Base-by-base conservation (phyloP, 2,113 vertebrate species). In the Salvator merianae region DNA sequence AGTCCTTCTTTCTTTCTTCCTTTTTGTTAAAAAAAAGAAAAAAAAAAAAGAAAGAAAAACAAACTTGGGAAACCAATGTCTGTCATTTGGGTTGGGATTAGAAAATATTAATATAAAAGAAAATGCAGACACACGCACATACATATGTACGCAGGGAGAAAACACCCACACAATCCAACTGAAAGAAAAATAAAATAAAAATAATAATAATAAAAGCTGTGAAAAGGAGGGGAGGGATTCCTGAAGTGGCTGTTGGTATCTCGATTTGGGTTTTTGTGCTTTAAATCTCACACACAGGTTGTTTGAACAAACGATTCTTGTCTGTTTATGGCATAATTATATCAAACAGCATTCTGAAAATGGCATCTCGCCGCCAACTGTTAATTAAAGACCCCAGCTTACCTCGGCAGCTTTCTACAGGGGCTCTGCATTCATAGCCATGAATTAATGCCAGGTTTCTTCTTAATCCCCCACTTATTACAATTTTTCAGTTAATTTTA, bases 51-150 rank as follows among this genome's bases (percentile, higher is more conserved):
- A n/a, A 92, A 91, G 94, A 30, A 18, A 36, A 12, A 36, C 91
- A 91, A 93, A 87, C 86, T 36, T 79, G 89, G 87, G 91, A 93
- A 94, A 92, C 90, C 89, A 89, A 94, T 95, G 96, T 93, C 97
- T 96, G 97, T 95, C 96, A 95, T 94, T 96, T 94, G 89, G 91
- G 92, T 93, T 85, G 75, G 88, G 95, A 95, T 94, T 94, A 95
- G 94, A 94, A 94, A 70, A 94, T 90, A 94, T 96, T 91, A 93
- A 91, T 91, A 95, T 87, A 92, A 77, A 53, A 73, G 68, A 77
- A 50, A 14, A 3, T 0, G n/a, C 36, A 72, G 16, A 72, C 24
- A 75, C 16, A n/a, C 30, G n/a, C 7, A 88, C 85, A 88, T 62
- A n/a, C 32, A 16, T 71, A 9, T 20, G 22, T 7, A 0, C 4